A percentile compares a stretch with the other conserved stretches of the same genome.
These are phyloP conservation scores for Papilio xuthus DNA, from an alignment of 1,140 invertebrate species.

Conservation along the genomic window DNA sequence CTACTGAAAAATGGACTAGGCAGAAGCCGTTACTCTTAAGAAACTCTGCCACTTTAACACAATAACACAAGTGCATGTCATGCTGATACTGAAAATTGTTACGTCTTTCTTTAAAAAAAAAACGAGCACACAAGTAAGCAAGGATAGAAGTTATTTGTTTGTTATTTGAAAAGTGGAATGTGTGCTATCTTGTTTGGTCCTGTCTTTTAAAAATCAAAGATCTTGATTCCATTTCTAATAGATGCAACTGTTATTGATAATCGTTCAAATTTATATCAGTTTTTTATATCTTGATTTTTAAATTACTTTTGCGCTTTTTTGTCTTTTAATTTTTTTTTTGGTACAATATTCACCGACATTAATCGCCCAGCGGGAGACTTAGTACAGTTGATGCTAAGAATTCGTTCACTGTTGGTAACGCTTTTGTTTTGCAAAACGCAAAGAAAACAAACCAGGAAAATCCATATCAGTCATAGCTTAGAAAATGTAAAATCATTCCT, in stretches of 20 bases:
- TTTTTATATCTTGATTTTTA: neutral
- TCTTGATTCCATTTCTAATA: neutral
- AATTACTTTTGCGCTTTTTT: neutral
- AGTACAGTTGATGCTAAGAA: neutral
- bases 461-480: too few species aligned
- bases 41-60: neutral
- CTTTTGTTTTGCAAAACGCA: neutral
- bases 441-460: too few species aligned
- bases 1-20: neutral
- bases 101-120: neutral
- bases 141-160: too few species aligned
- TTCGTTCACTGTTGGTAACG: neutral
- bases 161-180: too few species aligned
- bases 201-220: too few species aligned
- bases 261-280: neutral
- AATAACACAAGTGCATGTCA: too few species aligned
- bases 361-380: neutral
- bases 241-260: constrained; percentile 4
- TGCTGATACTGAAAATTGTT: too few species aligned
- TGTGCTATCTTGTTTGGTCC: too few species aligned
- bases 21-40: neutral
- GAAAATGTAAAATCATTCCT: too few species aligned
- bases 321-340: neutral
- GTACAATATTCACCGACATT: neutral
- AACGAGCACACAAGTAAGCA: too few species aligned